These are phyloP conservation scores for Octomys mimax DNA, from an alignment of 2,797 vertebrate species.

Conservation along the genomic window DNA sequence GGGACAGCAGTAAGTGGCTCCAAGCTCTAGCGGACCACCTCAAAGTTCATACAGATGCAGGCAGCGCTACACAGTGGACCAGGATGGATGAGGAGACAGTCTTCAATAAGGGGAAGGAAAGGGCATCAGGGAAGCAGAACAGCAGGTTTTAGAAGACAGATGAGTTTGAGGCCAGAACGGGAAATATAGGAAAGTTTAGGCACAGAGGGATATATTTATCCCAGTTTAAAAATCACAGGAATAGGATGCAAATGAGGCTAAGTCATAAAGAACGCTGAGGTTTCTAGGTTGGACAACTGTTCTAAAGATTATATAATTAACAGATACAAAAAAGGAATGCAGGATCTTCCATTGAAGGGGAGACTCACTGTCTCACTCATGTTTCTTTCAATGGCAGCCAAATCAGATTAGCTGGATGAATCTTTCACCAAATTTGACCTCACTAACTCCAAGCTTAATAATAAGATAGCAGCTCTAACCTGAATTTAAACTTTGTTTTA, in stretches of 20 bases:
- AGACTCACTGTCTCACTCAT: not conserved
- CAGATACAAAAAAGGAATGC: not conserved
- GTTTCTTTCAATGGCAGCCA: not conserved
- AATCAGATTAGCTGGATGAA: not conserved
- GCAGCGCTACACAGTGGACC: not conserved
- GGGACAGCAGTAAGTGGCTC: not conserved
- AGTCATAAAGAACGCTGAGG: not conserved
- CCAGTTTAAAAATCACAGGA: not conserved
- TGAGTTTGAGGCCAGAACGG: not conserved
- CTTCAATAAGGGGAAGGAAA: not conserved
- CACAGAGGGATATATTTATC: not conserved
- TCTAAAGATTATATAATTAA: not conserved
- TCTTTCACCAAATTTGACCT: not conserved
- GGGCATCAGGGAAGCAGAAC: not conserved
- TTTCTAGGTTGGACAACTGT: not conserved
- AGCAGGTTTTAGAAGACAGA: not conserved
- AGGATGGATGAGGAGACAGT: not conserved
- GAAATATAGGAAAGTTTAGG: not conserved
- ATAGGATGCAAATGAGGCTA: not conserved
- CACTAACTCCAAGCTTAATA: not conserved
- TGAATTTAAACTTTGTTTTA: slow-evolving; percentile 38
- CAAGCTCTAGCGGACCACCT: not conserved
- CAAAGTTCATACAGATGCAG: not conserved
- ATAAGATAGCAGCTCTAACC: not conserved
- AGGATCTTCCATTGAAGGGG: not conserved